Evolutionary conservation across 2,113 vertebrate genomes (phyloP).

Genomic region (Uria aalge): DNA sequence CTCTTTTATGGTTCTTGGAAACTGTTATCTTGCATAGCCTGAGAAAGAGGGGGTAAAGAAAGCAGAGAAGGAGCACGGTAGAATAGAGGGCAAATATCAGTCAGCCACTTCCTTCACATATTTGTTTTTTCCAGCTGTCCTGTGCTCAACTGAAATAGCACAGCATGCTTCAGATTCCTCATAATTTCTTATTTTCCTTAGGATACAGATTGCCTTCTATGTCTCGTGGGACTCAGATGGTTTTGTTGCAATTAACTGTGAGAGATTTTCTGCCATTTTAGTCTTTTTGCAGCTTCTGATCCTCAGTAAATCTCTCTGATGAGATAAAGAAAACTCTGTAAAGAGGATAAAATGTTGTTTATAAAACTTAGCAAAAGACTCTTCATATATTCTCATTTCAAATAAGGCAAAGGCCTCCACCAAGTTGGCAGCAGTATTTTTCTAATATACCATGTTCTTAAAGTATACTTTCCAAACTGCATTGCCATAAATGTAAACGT

Average conservation of each 20-base stretch:
- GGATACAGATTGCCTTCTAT: background rate
- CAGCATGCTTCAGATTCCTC: background rate
- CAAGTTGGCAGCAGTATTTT: background rate
- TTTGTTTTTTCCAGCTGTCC: constrained; percentile 23
- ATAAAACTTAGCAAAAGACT: background rate
- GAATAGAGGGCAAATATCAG: constrained; percentile 11
- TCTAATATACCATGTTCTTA: background rate
- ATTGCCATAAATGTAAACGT: background rate
- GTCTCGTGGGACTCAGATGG: background rate
- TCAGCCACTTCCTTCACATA: background rate
- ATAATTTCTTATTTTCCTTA: background rate
- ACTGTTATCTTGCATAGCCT: background rate
- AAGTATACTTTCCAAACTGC: background rate
- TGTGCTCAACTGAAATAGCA: constrained; percentile 14
- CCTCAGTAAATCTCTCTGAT: constrained; percentile 12
- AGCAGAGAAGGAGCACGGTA: background rate
- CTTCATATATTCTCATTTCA: background rate
- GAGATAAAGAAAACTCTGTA: background rate
- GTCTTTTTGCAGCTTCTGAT: background rate
- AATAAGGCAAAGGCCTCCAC: background rate
- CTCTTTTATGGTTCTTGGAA: constrained; percentile 25
- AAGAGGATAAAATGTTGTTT: background rate
- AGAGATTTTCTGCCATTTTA: constrained; percentile 9
- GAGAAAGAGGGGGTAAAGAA: background rate
- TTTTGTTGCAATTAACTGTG: constrained; percentile 14